Percentiles rank a stretch among this genome's conserved stretches.
Conservation (phyloP, 2,888 invertebrate genomes). For the Hoplodrina ambigua region DNA sequence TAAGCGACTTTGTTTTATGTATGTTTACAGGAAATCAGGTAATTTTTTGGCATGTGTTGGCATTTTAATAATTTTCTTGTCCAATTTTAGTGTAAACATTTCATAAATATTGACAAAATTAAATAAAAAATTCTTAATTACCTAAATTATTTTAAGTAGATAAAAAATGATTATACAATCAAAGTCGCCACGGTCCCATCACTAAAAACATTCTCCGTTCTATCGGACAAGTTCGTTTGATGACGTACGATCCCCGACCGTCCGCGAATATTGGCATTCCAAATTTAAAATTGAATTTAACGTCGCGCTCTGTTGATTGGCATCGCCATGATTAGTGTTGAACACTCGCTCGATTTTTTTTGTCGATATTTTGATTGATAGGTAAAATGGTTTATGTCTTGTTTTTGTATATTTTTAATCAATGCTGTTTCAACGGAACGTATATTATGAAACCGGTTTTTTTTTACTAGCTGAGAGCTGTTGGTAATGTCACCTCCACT, state of each 20-base stretch:
- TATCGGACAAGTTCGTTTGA: slow-evolving; percentile 36
- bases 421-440: neutral
- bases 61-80: no score
- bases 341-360: slow-evolving; percentile 11
- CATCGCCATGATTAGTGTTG: slow-evolving; percentile 39
- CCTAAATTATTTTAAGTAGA: neutral
- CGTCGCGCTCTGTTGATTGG: slow-evolving; percentile 48
- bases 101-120: no score
- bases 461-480: neutral
- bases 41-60: no score
- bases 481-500: no score
- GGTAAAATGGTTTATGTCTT: neutral
- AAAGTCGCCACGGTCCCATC: neutral
- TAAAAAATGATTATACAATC: neutral
- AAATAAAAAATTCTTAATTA: no score
- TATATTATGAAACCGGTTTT: neutral
- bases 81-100: no score
- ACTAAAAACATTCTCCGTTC: slow-evolving; percentile 29
- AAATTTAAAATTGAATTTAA: slow-evolving; percentile 62
- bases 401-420: neutral
- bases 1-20: no score
- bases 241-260: slow-evolving; percentile 52
- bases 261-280: slow-evolving; percentile 44
- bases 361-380: slow-evolving; percentile 24
- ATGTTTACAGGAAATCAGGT: no score